Evolutionary conservation across 2,888 invertebrate genomes (phyloP).

Genomic region (Erynnis tages): DNA sequence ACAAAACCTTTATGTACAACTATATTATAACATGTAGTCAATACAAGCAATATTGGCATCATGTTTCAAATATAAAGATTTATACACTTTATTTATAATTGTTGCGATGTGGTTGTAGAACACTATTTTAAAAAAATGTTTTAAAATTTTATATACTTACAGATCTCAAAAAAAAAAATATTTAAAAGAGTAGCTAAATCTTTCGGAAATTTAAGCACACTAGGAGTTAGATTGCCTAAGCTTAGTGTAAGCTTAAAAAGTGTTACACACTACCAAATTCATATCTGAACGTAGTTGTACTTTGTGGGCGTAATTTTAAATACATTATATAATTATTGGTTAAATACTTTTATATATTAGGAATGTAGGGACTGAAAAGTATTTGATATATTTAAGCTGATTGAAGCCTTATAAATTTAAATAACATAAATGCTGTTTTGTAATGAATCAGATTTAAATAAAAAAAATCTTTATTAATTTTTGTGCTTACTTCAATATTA

Average conservation of each 20-base stretch:
- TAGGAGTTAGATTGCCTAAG: constrained; percentile 7
- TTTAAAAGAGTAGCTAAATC: constrained; percentile 1
- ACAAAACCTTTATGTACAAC: constrained; percentile 6
- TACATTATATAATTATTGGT: background rate
- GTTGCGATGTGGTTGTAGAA: constrained; percentile 6
- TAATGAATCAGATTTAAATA: too few relatives aligned
- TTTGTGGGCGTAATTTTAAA: constrained; percentile 12
- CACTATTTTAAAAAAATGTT: constrained; percentile 4
- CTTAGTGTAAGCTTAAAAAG: constrained; percentile 13
- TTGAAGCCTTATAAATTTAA: constrained; percentile 4
- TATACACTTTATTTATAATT: constrained; percentile 21
- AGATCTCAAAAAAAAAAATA: constrained; percentile 5
- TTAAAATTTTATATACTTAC: constrained; percentile 7
- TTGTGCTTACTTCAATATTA: too few relatives aligned
- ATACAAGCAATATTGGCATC: constrained; percentile 5
- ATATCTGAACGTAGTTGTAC: constrained; percentile 7
- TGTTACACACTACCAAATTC: constrained; percentile 11
- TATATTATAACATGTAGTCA: background rate
- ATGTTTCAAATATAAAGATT: background rate
- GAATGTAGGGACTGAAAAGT: background rate
- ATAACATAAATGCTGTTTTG: background rate
- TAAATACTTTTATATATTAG: constrained; percentile 24
- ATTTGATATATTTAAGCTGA: background rate
- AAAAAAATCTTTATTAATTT: too few relatives aligned
- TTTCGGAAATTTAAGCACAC: constrained; percentile 8